phyloP scores from a whole-genome alignment of 2,113 vertebrate genomes.

The Dendropsophus ebraccatus region DNA sequence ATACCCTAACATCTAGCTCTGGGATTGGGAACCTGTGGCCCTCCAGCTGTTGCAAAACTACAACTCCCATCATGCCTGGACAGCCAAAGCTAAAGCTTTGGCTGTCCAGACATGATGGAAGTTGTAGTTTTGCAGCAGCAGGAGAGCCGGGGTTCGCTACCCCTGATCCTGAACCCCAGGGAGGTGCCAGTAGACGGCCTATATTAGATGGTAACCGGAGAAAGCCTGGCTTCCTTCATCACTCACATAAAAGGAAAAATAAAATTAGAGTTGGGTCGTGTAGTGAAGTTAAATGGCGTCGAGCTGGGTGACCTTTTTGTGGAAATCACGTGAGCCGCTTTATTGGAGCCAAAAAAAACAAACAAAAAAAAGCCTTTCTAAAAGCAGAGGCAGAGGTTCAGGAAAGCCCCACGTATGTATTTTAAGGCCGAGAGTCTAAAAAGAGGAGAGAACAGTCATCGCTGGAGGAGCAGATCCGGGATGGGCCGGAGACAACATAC shows the following conservation, averaged over 20 bases:
- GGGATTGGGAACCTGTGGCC: no score
- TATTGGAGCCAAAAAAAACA: not conserved
- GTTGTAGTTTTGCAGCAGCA: no score
- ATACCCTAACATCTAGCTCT: no score
- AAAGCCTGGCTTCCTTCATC: not conserved
- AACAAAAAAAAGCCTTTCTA: not conserved
- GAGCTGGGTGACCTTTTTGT: not conserved
- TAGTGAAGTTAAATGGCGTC: not conserved
- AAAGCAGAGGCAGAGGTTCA: not conserved
- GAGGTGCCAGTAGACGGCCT: not conserved
- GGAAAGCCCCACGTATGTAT: slow-evolving; percentile 35
- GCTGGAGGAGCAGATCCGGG: not conserved
- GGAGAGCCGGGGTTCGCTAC: no score
- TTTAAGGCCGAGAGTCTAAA: not conserved
- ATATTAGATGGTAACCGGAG: no score
- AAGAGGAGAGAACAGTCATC: not conserved
- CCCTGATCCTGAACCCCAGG: no score
- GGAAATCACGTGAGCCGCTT: slow-evolving; percentile 7
- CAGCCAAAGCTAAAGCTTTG: no score
- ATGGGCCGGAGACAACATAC: no score
- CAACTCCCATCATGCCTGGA: no score
- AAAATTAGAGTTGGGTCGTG: not conserved
- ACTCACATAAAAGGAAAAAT: slow-evolving; percentile 2
- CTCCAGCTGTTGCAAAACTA: no score
- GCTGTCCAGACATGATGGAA: no score